Evolutionary conservation across 1,140 invertebrate genomes (phyloP).

Genomic region (Cyclargus thomasi): DNA sequence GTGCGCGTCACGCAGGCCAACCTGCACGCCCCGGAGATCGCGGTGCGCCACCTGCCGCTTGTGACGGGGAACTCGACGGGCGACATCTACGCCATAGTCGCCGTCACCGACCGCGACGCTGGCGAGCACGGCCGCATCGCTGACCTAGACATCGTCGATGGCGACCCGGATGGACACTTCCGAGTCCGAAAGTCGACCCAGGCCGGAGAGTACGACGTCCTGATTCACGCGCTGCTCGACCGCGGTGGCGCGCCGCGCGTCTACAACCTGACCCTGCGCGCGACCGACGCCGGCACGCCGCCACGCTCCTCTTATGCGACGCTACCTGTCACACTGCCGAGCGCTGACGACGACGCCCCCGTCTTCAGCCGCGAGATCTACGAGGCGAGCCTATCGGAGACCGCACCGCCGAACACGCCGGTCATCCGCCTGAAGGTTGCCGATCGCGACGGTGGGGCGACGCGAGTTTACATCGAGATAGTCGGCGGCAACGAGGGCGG

Average conservation of each 20-base stretch:
- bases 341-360: slow-evolving; percentile 90
- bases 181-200: slow-evolving; percentile 79
- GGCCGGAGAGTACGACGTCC: slow-evolving; percentile 83
- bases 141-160: slow-evolving; percentile 89
- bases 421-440: slow-evolving; percentile 90
- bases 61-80: slow-evolving; percentile 89
- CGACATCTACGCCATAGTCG: slow-evolving; percentile 92
- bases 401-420: slow-evolving; percentile 90
- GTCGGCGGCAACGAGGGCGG: slow-evolving; percentile 93
- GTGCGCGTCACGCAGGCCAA: slow-evolving; percentile 91
- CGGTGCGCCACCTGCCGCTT: slow-evolving; percentile 85
- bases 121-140: slow-evolving; percentile 90
- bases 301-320: slow-evolving; percentile 84
- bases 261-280: slow-evolving; percentile 91
- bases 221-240: slow-evolving; percentile 85
- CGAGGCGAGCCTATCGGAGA: slow-evolving; percentile 91
- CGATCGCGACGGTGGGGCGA: slow-evolving; percentile 89
- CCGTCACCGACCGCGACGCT: slow-evolving; percentile 87
- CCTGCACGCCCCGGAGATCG: slow-evolving; percentile 88
- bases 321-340: slow-evolving; percentile 85
- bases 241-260: slow-evolving; percentile 84
- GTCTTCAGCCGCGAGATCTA: slow-evolving; percentile 93
- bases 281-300: slow-evolving; percentile 88
- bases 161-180: slow-evolving; percentile 92
- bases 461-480: slow-evolving; percentile 90